Evolutionary conservation across 2,113 vertebrate species (phyloP).

Genomic region (Nymphicus hollandicus): DNA sequence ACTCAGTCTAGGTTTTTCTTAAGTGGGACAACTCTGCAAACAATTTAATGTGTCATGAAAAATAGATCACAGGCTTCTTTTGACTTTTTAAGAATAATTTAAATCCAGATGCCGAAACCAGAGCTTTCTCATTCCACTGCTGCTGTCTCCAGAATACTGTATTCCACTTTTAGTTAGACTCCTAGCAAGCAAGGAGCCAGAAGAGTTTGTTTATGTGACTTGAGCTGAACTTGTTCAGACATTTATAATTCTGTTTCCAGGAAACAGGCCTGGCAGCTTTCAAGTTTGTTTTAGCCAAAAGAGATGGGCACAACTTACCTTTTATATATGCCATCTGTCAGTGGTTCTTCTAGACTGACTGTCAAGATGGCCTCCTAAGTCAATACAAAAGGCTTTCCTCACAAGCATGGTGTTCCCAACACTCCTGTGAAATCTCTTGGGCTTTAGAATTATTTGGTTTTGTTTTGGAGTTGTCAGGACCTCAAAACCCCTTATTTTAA

Average conservation of each 20-base stretch:
- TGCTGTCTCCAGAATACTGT: background rate
- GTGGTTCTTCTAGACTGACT: background rate
- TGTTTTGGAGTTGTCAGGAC: background rate
- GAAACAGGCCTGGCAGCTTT: background rate
- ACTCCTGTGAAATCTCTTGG: background rate
- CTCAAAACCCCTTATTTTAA: background rate
- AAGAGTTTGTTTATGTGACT: background rate
- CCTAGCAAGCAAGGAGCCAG: background rate
- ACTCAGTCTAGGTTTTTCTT: background rate
- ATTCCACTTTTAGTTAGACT: background rate
- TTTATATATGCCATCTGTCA: background rate
- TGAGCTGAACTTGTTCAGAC: background rate
- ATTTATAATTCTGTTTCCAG: background rate
- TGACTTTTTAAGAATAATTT: background rate
- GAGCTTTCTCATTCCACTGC: background rate
- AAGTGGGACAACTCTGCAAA: background rate
- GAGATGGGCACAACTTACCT: background rate
- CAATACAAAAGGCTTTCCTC: background rate
- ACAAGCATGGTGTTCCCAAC: background rate
- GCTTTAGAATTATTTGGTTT: background rate
- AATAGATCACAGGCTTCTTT: background rate
- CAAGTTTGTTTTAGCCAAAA: background rate
- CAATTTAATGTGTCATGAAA: background rate
- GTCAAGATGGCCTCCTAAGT: background rate
- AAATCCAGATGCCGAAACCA: background rate